Evolutionary conservation across 2,797 vertebrate species (phyloP), one percentile per base, ranked within the genome.

Genomic region (Ispidina picta): DNA sequence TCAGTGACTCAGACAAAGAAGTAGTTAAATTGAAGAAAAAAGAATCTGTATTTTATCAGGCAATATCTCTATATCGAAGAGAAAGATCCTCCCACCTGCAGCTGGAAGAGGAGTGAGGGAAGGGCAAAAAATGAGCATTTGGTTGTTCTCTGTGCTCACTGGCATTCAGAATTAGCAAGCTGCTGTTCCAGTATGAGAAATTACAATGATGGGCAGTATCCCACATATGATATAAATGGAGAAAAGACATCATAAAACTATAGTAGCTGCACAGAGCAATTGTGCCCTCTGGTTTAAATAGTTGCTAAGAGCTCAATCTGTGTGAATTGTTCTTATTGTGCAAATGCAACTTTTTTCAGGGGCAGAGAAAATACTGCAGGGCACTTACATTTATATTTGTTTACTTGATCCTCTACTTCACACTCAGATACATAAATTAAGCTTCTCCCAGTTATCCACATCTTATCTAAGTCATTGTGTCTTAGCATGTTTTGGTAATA

Each of bases 81-180:
- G 43, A 94, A 94, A 89, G 80, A 86, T 86, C 65, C 71, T 92
- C 76, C 75, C 83, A 86, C 79, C 82, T 94, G 74, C 93, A 90
- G 71, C 89, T 93, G 86, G 43, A 89, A 68, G 51, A 83, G 35
- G 73, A 93, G 35, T 17, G 49, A 89, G 48, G 11, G 33, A 92
- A 92, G 52, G 65, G 35, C 84, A 85, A 92, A 71, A 86, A 71
- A 86, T 82, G 41, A 41, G 69, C 37, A 39, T 83, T 79, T 82
- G 43, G 68, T 78, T 91, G 71, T 80, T 84, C 64, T 86, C 81
- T 92, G 72, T 70, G 92, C 49, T 81, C 1, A 0, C 56, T 81
- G 60, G 58, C 0, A 0, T 82, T 92, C 52, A 86, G 73, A 93
- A 81, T 79, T 64, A 93, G 56, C 80, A 88, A 49, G 46, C 71